A percentile compares a stretch with the other conserved stretches of the same genome.
These are phyloP conservation scores for Euschistus heros DNA, from an alignment of 1,140 invertebrate species.

Conservation along the genomic window DNA sequence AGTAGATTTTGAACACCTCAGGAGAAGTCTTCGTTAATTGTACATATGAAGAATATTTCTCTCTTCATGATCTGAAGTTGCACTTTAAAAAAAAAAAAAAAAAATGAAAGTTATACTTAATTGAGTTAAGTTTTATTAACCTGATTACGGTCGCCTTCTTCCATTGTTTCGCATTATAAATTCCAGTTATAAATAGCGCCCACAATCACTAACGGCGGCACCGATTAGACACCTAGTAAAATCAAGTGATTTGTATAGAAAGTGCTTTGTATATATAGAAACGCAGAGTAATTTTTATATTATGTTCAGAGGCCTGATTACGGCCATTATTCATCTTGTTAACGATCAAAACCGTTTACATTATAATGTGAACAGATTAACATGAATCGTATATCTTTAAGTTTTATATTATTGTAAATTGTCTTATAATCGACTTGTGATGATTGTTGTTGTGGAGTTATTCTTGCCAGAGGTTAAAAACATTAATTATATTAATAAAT, in stretches of 20 bases:
- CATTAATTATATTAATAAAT: neutral
- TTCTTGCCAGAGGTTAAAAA: slow-evolving; percentile 5
- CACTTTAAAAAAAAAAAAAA: too few relatives aligned
- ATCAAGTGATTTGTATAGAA: neutral
- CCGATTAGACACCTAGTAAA: neutral
- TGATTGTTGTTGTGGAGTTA: neutral
- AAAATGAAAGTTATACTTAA: neutral
- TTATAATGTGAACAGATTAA: neutral
- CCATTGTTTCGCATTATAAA: neutral
- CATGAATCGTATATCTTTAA: neutral
- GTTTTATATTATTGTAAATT: neutral
- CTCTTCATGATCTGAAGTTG: slow-evolving; percentile 2
- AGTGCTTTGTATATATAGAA: slow-evolving; percentile 7
- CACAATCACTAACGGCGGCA: neutral
- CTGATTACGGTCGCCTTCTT: slow-evolving; percentile 4
- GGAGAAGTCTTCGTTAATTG: neutral
- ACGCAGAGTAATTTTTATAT: neutral
- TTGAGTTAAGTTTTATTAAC: slow-evolving; percentile 14
- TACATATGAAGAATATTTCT: neutral
- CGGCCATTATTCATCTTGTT: neutral
- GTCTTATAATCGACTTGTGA: neutral
- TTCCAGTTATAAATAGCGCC: too few relatives aligned
- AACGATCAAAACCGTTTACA: slow-evolving; percentile 7
- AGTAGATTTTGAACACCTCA: neutral
- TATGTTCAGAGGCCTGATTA: neutral